phyloP scores from a whole-genome alignment of 2,888 invertebrate genomes.

The Mythimna albipuncta region DNA sequence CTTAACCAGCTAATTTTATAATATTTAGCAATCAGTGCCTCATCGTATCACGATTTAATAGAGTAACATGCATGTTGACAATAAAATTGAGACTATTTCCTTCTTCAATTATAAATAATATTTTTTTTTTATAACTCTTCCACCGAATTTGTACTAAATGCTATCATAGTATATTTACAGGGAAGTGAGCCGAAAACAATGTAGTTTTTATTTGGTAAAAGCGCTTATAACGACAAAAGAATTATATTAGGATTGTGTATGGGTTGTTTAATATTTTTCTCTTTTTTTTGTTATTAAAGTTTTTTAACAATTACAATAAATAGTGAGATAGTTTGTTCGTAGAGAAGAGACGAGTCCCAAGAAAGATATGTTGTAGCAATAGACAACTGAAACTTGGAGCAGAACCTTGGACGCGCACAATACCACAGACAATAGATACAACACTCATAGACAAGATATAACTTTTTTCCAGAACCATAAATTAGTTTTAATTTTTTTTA shows the following conservation, averaged over 20 bases:
- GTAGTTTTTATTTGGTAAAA: constrained; percentile 86
- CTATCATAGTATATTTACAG: constrained; percentile 85
- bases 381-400: constrained; percentile 1
- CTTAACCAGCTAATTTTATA: constrained; percentile 45
- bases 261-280: constrained; percentile 48
- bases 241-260: constrained; percentile 43
- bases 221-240: constrained; percentile 76
- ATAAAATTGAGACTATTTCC: constrained; percentile 68
- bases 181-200: constrained; percentile 76
- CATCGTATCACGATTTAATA: constrained; percentile 61
- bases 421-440: constrained; percentile 26
- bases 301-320: constrained; percentile 5
- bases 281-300: constrained; percentile 14
- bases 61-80: constrained; percentile 58
- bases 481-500: constrained; percentile 34
- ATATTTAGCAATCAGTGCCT: constrained; percentile 58
- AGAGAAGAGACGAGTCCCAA: constrained; percentile 24
- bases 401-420: not conserved
- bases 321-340: constrained; percentile 11
- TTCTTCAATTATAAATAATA: constrained; percentile 71
- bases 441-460: constrained; percentile 21
- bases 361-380: not conserved
- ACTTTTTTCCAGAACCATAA: constrained; percentile 1
- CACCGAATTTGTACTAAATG: constrained; percentile 89
- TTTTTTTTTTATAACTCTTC: constrained; percentile 76